Conservation (phyloP, 2,888 invertebrate genomes). For the Calliphora vomitoria region DNA sequence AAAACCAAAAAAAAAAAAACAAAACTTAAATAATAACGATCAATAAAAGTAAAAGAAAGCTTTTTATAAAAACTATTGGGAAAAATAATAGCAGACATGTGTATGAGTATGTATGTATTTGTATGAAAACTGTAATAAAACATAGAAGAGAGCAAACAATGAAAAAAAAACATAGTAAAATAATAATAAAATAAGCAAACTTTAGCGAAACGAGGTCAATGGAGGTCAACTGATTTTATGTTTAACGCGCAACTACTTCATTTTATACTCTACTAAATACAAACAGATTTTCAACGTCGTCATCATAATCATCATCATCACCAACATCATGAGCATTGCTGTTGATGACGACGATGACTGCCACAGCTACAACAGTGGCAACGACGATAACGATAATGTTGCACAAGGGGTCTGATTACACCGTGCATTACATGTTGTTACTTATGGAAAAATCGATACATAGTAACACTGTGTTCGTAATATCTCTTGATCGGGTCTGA, state of each 20-base stretch:
- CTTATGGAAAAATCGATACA: too few relatives aligned
- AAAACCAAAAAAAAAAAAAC: background rate
- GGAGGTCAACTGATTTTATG: conserved; percentile 83
- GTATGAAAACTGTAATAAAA: conserved; percentile 66
- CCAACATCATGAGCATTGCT: conserved; percentile 60
- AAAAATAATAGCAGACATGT: conserved; percentile 32
- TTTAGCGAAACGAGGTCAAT: conserved; percentile 81
- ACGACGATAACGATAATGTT: background rate
- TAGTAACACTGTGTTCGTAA: too few relatives aligned
- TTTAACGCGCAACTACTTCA: conserved; percentile 77
- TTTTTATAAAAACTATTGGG: conserved; percentile 31
- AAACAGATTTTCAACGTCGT: conserved; percentile 76
- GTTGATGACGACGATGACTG: conserved; percentile 53
- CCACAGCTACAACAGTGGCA: conserved; percentile 40
- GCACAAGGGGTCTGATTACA: conserved; percentile 30
- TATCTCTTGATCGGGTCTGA: too few relatives aligned
- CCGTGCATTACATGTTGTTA: background rate
- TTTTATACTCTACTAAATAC: conserved; percentile 83
- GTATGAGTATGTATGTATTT: background rate
- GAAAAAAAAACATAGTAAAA: conserved; percentile 27
- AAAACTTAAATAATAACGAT: conserved; percentile 45
- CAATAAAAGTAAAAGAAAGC: conserved; percentile 47
- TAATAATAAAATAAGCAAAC: conserved; percentile 62
- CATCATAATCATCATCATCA: conserved; percentile 61
- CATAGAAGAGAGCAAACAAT: conserved; percentile 43